Conservation (phyloP, 2,888 invertebrate species). For the Drosophila formosana region DNA sequence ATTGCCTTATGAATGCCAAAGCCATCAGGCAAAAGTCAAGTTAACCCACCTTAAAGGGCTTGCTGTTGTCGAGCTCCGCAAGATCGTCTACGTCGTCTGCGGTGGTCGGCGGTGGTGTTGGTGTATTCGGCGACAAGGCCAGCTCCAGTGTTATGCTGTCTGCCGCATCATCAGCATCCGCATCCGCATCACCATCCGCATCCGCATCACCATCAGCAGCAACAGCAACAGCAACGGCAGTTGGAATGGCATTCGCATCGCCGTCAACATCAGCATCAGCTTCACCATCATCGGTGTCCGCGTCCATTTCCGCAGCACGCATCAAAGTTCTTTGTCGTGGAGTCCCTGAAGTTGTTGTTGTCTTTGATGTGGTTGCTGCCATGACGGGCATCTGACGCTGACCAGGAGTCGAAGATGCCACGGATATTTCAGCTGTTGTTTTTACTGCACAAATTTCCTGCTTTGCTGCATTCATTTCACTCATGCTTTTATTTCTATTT, state of each 20-base stretch:
- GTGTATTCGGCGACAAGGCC: constrained; percentile 68
- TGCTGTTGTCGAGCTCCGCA: constrained; percentile 70
- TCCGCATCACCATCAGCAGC: constrained; percentile 17
- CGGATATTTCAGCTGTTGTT: constrained; percentile 48
- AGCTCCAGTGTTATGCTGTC: constrained; percentile 71
- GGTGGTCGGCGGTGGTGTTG: constrained; percentile 68
- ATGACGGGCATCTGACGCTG: background rate
- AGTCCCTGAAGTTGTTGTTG: constrained; percentile 38
- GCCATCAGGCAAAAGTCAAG: background rate
- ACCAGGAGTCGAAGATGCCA: constrained; percentile 3
- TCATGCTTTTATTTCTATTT: constrained; percentile 45
- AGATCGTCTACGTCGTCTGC: constrained; percentile 72
- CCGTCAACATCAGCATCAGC: constrained; percentile 38
- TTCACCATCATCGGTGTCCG: constrained; percentile 66
- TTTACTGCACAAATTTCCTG: constrained; percentile 29
- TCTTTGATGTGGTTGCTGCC: constrained; percentile 22
- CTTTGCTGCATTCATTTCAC: constrained; percentile 56
- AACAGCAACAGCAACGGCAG: constrained; percentile 15
- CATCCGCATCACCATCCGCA: constrained; percentile 20
- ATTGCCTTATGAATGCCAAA: constrained; percentile 34
- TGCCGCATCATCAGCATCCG: constrained; percentile 68
- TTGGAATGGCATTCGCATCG: constrained; percentile 24
- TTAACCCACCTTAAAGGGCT: constrained; percentile 71
- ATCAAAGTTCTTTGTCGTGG: constrained; percentile 72
- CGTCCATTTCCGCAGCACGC: constrained; percentile 72